phyloP scores from a whole-genome alignment of 2,113 vertebrate species.

The Glaucidium brasilianum region DNA sequence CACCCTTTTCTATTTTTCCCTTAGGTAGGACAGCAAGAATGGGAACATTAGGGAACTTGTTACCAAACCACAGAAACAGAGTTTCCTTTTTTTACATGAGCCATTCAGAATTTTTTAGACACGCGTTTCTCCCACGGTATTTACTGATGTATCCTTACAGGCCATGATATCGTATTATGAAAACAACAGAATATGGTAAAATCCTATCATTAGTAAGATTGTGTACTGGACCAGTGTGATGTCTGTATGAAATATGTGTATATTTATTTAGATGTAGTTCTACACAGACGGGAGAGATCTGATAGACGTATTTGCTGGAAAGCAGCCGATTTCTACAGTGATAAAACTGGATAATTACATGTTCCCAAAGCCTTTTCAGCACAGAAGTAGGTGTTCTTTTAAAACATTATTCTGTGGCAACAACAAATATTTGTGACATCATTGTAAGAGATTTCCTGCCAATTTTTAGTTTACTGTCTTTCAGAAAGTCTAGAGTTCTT shows the following conservation, averaged over 20 bases:
- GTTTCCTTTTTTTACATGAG: neutral
- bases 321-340: slow-evolving; percentile 40
- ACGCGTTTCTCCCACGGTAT: neutral
- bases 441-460: slow-evolving; percentile 47
- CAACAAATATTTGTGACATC: slow-evolving; percentile 55
- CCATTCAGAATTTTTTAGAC: neutral
- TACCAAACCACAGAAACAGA: neutral
- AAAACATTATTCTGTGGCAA: slow-evolving; percentile 51
- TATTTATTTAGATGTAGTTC: neutral
- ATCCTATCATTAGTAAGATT: neutral
- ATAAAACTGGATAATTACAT: slow-evolving; percentile 42
- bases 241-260: neutral
- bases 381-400: slow-evolving; percentile 52
- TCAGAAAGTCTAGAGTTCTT: slow-evolving; percentile 61
- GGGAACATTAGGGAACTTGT: neutral
- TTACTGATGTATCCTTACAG: neutral
- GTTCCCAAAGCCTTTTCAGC: slow-evolving; percentile 40
- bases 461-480: slow-evolving; percentile 65
- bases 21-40: neutral
- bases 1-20: neutral
- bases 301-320: neutral
- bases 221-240: neutral
- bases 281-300: neutral
- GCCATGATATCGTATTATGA: neutral
- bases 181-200: neutral